Evolutionary conservation across 2,113 vertebrate species (phyloP), one percentile per base, ranked within the genome.

Genomic region (Forbesichthys agassizii): DNA sequence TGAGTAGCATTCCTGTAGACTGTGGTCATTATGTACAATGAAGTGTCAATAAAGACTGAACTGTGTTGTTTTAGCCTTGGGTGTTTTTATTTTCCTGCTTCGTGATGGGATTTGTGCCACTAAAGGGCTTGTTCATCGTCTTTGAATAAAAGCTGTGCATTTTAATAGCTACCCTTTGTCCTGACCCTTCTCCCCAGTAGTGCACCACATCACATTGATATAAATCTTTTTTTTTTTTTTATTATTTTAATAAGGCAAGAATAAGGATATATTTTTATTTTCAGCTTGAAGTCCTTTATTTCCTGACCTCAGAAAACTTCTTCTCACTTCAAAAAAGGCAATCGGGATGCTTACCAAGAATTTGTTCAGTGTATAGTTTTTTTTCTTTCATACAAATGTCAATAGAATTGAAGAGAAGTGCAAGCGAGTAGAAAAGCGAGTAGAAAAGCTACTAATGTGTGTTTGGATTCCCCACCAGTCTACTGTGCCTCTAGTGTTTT

Each of bases 1-100:
- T 85, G 77, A 69, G 90, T 92, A 88, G 86, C 86, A 82, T 83
- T 88, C 76, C 80, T 88, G 88, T 92, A 90, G 87, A 90, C 80
- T 91, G 74, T 90, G 86, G 75, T 89, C 82, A 80, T 84, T 81
- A 74, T 90, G 90, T 90, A 84, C 79, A 74, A 89, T 77, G 73
- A 68, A 85, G 81, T 74, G 79, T 85, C 87, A 93, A 93, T 92
- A 93, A 93, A 93, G 80, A 77, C 77, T 83, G 80, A 80, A 85
- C 74, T 66, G 69, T 88, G 79, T 81, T 73, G 81, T 91, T 92
- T 89, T 86, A 85, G 80, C 84, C 77, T 54, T 62, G 60, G 69
- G 78, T 75, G 68, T 77, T 82, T 80, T 85, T 88, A 78, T 88
- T 69, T 82, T 66, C 66, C 53, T 53, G 64, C 48, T 56, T 73